Conservation (phyloP, 1,140 invertebrate genomes). For the Aphidius ervi region DNA sequence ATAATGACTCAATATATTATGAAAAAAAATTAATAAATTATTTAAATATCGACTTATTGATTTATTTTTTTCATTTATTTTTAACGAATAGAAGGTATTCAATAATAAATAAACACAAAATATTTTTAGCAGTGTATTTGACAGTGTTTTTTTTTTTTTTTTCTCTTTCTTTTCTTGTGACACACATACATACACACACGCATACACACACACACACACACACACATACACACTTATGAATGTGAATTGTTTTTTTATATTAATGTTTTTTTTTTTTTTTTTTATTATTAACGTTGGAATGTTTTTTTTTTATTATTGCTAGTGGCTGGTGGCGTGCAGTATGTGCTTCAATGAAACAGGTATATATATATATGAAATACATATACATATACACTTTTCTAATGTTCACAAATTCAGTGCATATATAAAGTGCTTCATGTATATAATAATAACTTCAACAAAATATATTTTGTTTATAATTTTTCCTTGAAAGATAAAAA, state of each 20-base stretch:
- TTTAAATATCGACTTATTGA: not conserved
- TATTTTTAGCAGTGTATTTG: constrained; percentile 47
- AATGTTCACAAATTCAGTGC: constrained; percentile 12
- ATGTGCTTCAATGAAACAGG: constrained; percentile 27
- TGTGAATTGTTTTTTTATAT: constrained; percentile 28
- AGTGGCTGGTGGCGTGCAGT: constrained; percentile 41
- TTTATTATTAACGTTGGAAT: constrained; percentile 38
- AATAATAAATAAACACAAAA: constrained; percentile 22
- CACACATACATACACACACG: constrained; percentile 45
- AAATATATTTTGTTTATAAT: constrained; percentile 1
- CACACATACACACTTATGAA: constrained; percentile 45
- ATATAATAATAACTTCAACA: not conserved
- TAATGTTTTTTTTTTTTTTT: constrained; percentile 16
- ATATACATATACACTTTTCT: not conserved
- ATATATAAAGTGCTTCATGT: constrained; percentile 3
- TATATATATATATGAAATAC: too few relatives aligned
- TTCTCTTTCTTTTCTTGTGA: constrained; percentile 33
- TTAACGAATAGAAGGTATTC: constrained; percentile 15
- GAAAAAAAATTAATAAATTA: too few relatives aligned
- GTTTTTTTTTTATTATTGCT: constrained; percentile 48
- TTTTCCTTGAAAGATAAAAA: constrained; percentile 9
- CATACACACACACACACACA: constrained; percentile 44
- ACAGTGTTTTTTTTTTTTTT: constrained; percentile 45
- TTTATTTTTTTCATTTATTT: not conserved
- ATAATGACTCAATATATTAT: too few relatives aligned